These are phyloP conservation scores for Drosophila setosimentum DNA, from an alignment of 2,888 invertebrate genomes.

Conservation along the genomic window DNA sequence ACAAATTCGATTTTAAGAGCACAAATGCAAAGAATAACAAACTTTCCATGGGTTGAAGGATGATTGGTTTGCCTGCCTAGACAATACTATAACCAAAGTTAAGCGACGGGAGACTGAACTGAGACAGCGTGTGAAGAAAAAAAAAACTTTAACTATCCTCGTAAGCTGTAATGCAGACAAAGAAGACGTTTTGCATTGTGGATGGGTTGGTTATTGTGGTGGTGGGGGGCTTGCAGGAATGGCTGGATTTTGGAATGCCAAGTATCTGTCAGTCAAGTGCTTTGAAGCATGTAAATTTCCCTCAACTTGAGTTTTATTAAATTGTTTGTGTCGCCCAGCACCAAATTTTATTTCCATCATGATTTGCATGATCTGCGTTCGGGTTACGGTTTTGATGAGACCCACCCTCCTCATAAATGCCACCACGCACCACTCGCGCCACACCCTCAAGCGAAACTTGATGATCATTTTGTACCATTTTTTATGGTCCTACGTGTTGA, in stretches of 20 bases:
- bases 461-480: conserved; percentile 55
- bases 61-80: conserved; percentile 12
- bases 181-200: conserved; percentile 55
- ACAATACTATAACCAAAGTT: conserved; percentile 63
- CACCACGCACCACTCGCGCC: conserved; percentile 22
- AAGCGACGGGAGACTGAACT: conserved; percentile 42
- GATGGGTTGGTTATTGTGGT: conserved; percentile 1
- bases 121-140: conserved; percentile 15
- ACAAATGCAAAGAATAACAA: conserved; percentile 40
- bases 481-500: conserved; percentile 49
- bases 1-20: conserved; percentile 69
- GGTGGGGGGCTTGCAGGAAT: not conserved
- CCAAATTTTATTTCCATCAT: conserved; percentile 74
- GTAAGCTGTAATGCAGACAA: conserved; percentile 62
- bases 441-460: conserved; percentile 23
- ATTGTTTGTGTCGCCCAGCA: conserved; percentile 74
- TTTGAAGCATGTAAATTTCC: conserved; percentile 74
- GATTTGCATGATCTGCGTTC: conserved; percentile 71
- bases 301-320: conserved; percentile 78
- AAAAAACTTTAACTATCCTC: conserved; percentile 59
- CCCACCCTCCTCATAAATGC: conserved; percentile 26
- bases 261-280: conserved; percentile 59
- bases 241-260: conserved; percentile 32
- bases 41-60: not conserved
- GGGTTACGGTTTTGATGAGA: conserved; percentile 26